Base-by-base conservation (phyloP, 2,888 invertebrate species). In the Pristionchus arcanus region DNA sequence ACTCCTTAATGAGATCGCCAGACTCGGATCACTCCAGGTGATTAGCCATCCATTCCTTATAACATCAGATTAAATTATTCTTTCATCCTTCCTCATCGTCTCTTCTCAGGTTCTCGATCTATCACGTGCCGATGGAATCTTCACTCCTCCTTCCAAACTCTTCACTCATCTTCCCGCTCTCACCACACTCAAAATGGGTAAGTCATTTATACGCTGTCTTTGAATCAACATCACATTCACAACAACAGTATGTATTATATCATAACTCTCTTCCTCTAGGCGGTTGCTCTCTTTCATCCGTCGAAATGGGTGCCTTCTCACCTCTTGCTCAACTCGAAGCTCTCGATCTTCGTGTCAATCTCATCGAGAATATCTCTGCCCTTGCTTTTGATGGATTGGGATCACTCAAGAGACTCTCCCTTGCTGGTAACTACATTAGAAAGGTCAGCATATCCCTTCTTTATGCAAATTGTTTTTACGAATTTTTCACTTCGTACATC, bases 321-420 rank as follows among this genome's bases (percentile, higher is more conserved):
- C 97, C 97, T 84, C 97, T 98, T 16, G 97, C 97, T 90, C 97
- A 97, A 95, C 97, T 98, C n/a, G 91, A 93, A 90, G 91, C 93
- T 87, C 94, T 98, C 92, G 97, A 97, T 85, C 96, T 98, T 91
- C 97, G 97, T 93, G 97, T 97, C 95, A 98, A 98, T 96, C 97
- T 98, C 0, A 96, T 97, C 92, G 97, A 95, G 87, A 93, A 97
- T 93, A 97, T 98, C 92, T 97, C 97, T 91, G 97, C 97, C 68
- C 97, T 97, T 91, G 97, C 98, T 0, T 98, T 98, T 95, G 97
- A 97, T 28, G 97, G 97, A 16, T 96, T 98, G 59, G 97, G 97
- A 84, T 97, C 97, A 94, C 97, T 98, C 16, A 97, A 97, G 89
- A 97, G 97, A 94, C 96, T 98, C 91, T 97, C 97, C 94, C 96